Base-by-base conservation (phyloP, 2,797 vertebrate species). In the Argentina silus region DNA sequence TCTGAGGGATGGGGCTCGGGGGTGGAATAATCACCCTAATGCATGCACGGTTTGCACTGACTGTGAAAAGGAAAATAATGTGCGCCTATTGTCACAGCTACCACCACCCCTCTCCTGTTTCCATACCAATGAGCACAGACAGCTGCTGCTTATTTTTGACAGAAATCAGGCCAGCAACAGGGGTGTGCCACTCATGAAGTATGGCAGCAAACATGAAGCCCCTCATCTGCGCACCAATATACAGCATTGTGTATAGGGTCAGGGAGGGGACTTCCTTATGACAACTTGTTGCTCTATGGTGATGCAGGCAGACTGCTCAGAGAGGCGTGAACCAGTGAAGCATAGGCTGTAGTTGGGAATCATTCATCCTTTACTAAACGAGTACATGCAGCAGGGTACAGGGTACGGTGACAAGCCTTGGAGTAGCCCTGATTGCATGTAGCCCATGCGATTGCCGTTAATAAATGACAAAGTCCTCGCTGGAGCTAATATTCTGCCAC, bases 1-100 rank as follows among this genome's bases (percentile, higher is more conserved):
- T 56, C 68, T 72, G 63, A 17, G 45, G n/a, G 53, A 66, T 44
- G 50, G n/a, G 70, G 56, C 80, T 71, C 65, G 14, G 17, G 19
- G 45, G 45, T 51, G 50, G 73, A 53, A 71, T 76, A 85, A 87
- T 83, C 61, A 82, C 63, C 15, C 23, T 81, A 70, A 82, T 73
- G 74, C 64, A 80, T 77, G 81, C 80, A 73, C 57, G 77, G 64
- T 67, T 72, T 50, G 44, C 19, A n/a, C 72, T 23, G 15, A 60
- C 42, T 19, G 69, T 27, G 68, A 45, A 48, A 60, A 15, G 63
- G 50, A 77, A 77, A 57, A 79, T 66, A 60, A 44, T 70, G 12
- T 6, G 36, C 7, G 48, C 74, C 72, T 71, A 76, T 60, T 74
- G 75, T 81, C 81, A 75, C 56, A 47, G 53, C 63, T 74, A 78